These are phyloP conservation scores for Buathra laborator DNA, from an alignment of 2,888 invertebrate genomes.

Conservation along the genomic window DNA sequence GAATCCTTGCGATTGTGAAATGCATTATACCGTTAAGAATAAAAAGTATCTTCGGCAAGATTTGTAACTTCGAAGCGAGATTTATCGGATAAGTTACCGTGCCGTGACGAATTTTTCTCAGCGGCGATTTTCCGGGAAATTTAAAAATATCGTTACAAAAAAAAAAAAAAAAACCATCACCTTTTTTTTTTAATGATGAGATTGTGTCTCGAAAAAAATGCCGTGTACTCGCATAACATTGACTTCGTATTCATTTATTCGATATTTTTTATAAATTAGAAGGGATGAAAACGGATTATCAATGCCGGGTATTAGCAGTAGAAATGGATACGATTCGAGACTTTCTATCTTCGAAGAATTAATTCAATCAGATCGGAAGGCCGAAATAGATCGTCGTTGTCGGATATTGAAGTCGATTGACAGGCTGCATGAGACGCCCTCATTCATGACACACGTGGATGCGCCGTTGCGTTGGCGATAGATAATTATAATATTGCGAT, in stretches of 20 bases:
- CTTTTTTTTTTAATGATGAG: not conserved
- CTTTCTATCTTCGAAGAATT: slow-evolving; percentile 42
- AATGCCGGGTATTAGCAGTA: not conserved
- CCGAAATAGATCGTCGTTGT: slow-evolving; percentile 7
- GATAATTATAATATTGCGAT: slow-evolving; percentile 63
- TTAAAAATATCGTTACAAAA: too few species aligned
- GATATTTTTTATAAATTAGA: not conserved
- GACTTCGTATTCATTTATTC: not conserved
- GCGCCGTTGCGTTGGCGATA: slow-evolving; percentile 58
- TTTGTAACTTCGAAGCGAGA: slow-evolving; percentile 36
- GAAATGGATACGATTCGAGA: not conserved
- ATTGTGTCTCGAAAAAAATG: not conserved
- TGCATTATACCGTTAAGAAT: slow-evolving; percentile 42
- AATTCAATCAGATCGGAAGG: slow-evolving; percentile 19
- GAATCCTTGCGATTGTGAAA: slow-evolving; percentile 56
- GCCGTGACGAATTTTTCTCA: not conserved
- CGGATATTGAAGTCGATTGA: slow-evolving; percentile 54
- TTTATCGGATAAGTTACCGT: slow-evolving; percentile 2
- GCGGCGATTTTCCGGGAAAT: too few species aligned
- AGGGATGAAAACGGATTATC: not conserved
- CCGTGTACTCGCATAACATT: not conserved
- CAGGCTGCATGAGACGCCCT: slow-evolving; percentile 14
- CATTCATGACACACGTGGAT: slow-evolving; percentile 20
- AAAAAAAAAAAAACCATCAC: not conserved
- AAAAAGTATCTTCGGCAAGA: slow-evolving; percentile 25